phyloP scores from a whole-genome alignment of 2,797 vertebrate species.

The Urosaurus nigricauda region DNA sequence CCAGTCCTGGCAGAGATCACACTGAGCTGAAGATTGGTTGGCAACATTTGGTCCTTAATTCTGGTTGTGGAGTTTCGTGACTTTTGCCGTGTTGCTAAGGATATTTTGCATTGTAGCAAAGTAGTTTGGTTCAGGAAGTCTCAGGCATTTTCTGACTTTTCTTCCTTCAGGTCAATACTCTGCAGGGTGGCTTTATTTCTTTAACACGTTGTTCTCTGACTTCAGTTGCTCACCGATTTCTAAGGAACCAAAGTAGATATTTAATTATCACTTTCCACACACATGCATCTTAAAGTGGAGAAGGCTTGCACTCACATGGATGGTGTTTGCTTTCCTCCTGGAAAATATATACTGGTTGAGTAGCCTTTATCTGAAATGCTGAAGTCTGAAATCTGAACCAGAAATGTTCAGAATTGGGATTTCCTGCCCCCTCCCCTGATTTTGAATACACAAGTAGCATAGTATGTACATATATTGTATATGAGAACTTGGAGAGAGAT shows the following conservation, averaged over 20 bases:
- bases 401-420: too few species aligned
- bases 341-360: neutral
- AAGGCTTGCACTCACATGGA: neutral
- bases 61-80: slow-evolving; percentile 36
- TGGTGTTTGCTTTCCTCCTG: neutral
- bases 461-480: too few species aligned
- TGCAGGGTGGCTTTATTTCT: slow-evolving; percentile 33
- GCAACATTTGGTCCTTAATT: slow-evolving; percentile 38
- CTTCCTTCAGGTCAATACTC: slow-evolving; percentile 62
- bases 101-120: slow-evolving; percentile 57
- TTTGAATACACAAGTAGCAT: too few species aligned
- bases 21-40: slow-evolving; percentile 59
- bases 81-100: slow-evolving; percentile 44
- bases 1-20: slow-evolving; percentile 58
- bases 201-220: slow-evolving; percentile 57
- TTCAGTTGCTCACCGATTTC: slow-evolving; percentile 26
- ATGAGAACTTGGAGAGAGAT: too few species aligned
- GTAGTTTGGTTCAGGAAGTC: slow-evolving; percentile 48
- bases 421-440: too few species aligned
- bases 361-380: too few species aligned
- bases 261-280: slow-evolving; percentile 9
- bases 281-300: neutral
- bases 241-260: slow-evolving; percentile 46
- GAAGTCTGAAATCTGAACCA: too few species aligned
- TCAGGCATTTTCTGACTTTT: slow-evolving; percentile 48